These are phyloP conservation scores for Lysiphlebus fabarum DNA, from an alignment of 1,140 invertebrate genomes.

Conservation along the genomic window DNA sequence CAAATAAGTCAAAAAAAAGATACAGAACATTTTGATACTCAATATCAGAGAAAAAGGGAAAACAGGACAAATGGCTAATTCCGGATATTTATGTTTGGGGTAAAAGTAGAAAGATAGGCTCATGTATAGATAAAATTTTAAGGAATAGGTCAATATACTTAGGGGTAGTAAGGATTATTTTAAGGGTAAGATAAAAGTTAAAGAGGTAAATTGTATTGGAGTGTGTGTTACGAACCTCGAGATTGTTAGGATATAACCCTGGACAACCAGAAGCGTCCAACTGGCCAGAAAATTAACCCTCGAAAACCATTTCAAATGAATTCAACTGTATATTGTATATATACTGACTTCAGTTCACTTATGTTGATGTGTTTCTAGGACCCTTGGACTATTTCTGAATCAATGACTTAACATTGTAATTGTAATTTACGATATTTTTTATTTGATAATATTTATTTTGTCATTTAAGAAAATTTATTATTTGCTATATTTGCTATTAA, in stretches of 20 bases:
- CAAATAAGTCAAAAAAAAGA: conserved; percentile 26
- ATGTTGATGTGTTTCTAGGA: conserved; percentile 8
- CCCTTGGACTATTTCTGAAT: background rate
- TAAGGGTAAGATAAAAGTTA: too few species aligned
- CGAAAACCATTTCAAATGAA: conserved; percentile 47
- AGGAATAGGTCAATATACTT: background rate
- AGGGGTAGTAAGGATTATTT: too few species aligned
- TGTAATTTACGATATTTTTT: too few species aligned
- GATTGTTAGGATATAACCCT: conserved; percentile 52
- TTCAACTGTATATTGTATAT: too few species aligned
- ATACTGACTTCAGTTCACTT: conserved; percentile 32
- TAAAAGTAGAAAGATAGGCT: conserved; percentile 31
- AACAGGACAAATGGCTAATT: conserved; percentile 57
- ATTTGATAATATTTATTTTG: too few species aligned
- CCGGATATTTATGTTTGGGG: conserved; percentile 57
- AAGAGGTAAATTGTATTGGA: conserved; percentile 24
- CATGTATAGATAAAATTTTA: conserved; percentile 25
- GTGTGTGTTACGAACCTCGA: conserved; percentile 53
- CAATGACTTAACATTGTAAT: too few species aligned
- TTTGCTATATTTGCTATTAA: too few species aligned
- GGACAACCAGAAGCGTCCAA: conserved; percentile 56
- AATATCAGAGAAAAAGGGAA: too few species aligned
- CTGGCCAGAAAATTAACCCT: conserved; percentile 59
- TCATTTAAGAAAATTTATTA: too few species aligned
- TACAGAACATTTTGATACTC: conserved; percentile 29